Conservation (phyloP, 2,888 invertebrate genomes). For the Ctena decussata region DNA sequence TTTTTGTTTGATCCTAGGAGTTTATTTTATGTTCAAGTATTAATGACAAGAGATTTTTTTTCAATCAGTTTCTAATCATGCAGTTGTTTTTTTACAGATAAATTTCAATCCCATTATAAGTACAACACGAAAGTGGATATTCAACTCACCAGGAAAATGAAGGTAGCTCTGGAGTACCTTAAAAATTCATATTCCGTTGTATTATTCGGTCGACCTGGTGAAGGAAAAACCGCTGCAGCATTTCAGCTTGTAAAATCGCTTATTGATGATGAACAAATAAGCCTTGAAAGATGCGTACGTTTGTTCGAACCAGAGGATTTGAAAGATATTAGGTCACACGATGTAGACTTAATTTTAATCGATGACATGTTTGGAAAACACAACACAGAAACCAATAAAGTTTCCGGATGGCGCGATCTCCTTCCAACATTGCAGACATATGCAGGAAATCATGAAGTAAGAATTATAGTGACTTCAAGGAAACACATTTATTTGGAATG, state of each 20-base stretch:
- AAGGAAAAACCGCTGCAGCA: constrained; percentile 5
- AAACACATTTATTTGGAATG: neutral
- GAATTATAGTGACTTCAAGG: neutral
- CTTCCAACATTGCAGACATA: neutral
- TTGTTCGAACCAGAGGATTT: neutral
- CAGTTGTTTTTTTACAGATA: no score
- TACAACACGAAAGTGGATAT: neutral
- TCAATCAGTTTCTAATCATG: no score
- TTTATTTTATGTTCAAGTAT: no score
- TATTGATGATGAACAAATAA: neutral
- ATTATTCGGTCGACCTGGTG: constrained; percentile 4
- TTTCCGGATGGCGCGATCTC: neutral
- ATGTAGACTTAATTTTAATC: neutral
- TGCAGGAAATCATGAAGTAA: neutral
- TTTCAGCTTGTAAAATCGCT: neutral
- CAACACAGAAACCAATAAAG: neutral
- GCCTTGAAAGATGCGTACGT: neutral
- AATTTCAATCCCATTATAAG: neutral
- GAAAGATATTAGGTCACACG: neutral
- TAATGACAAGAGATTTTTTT: no score
- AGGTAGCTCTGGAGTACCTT: neutral
- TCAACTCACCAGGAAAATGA: neutral
- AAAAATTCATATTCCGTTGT: neutral
- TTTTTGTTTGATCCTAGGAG: no score
- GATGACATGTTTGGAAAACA: constrained; percentile 8